A percentile compares a stretch with the other conserved stretches of the same genome.
These are phyloP conservation scores for Elysia crispata DNA, from an alignment of 2,888 invertebrate species.

Conservation along the genomic window DNA sequence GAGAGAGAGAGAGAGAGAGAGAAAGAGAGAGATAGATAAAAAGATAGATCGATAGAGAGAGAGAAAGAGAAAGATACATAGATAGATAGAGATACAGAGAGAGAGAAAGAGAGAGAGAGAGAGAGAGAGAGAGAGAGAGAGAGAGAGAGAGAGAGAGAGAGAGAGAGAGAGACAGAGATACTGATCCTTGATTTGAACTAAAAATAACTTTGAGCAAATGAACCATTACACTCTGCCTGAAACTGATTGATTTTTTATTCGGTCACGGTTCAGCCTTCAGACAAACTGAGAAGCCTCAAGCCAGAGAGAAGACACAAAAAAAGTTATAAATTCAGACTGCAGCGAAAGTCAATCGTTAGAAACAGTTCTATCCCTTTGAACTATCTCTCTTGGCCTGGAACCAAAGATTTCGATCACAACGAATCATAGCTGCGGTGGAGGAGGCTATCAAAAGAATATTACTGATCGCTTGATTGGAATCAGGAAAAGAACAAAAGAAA, in stretches of 20 bases:
- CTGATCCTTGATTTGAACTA: background rate
- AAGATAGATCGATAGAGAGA: background rate
- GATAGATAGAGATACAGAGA: background rate
- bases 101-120: slow-evolving; percentile 10
- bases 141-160: background rate
- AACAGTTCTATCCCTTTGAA: no score
- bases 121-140: background rate
- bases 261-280: no score
- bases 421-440: no score
- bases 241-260: no score
- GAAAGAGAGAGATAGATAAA: background rate
- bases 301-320: background rate
- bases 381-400: no score
- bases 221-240: background rate
- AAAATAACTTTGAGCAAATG: background rate
- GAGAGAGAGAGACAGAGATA: background rate
- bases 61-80: background rate
- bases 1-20: background rate
- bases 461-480: no score
- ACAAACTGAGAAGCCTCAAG: background rate
- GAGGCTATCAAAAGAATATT: no score
- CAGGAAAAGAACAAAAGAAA: no score
- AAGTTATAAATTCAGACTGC: no score
- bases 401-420: no score
- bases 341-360: no score